Evolutionary conservation across 2,888 invertebrate genomes (phyloP), one percentile per base, ranked within the genome.

Genomic region (Agriopis aurantiaria): DNA sequence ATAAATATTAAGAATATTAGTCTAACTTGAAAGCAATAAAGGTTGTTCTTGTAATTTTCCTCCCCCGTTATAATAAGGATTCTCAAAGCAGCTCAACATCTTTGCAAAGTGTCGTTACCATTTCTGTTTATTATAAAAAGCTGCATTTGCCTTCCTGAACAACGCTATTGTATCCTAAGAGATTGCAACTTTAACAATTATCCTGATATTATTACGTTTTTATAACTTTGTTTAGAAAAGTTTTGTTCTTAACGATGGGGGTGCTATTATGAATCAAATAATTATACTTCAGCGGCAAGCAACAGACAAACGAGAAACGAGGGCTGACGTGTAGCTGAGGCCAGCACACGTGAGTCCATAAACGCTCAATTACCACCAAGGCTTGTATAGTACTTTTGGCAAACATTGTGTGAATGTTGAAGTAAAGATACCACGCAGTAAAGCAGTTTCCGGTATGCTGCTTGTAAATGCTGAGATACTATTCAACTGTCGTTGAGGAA

Each of bases 131-230:
- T 71, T 63, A 63, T 67, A 58, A 60, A 69, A 58, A 55, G 58
- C 63, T 71, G 70, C 66, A 69, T 65, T 65, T 65, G 49, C 68
- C 23, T 62, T 69, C 60, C 11, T 48, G 49, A 33, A 57, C 52
- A 69, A 69, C 53, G 58, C 40, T 57, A 48, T 69, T 62, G 48
- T 66, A 41, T 63, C 48, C 49, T 59, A 10, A 48, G 59, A 63
- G 70, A 64, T 67, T 71, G 58, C 62, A 67, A 71, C 66, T 71
- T 67, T 45, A 33, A 57, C 65, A 66, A 71, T 71, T 71, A 70
- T 63, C 62, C 52, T 53, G 10, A 57, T 51, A 45, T 60, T 68
- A 65, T 68, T 41, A 65, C 56, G 52, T 55, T 63, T 43, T 48
- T 59, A 43, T 48, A 46, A 43, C 43, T 64, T 64, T 65, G 49